Base-by-base conservation (phyloP, 2,888 invertebrate genomes). In the Ectobius pallidus region DNA sequence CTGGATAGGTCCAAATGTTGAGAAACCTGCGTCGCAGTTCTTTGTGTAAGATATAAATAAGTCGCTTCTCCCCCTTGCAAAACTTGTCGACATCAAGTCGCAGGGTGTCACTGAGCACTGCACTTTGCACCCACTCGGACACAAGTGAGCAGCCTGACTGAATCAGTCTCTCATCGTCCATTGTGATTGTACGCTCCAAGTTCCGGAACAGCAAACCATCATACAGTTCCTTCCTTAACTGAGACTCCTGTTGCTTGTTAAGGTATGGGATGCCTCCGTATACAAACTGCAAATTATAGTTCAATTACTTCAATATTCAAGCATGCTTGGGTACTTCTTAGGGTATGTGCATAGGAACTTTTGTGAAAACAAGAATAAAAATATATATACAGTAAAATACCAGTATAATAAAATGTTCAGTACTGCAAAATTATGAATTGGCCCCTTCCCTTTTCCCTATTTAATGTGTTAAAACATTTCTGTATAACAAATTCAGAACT, bases 191-290 rank as follows among this genome's bases (percentile, higher is more conserved):
- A 72, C 78, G 11, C 80, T 79, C 75, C 3, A 78, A 49, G n/a
- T 76, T 75, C 55, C 72, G 27, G 2, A 76, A 46, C 20, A 81
- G 73, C 77, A 81, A 79, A 20, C 82, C 80, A 16, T 84, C 78
- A 71, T 82, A 79, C 0, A 87, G 74, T 44, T 84, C 80, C 52
- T 82, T 74, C 2, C 78, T 75, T 0, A 88, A 78, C 63, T 80
- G 78, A 0, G 73, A 75, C 79, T 88, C 87, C 77, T 90, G 88
- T 2, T 77, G 78, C 78, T 85, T 85, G 79, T 89, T 90, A 25
- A 93, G 80, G 78, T 87, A 93, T 2, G 91, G 87, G 65, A 93
- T 84, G 6, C 92, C 92, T 77, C 88, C 84, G 80, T 90, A 89
- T 20, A 86, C 85, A 77, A 90, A 88, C 93, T 93, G 84, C 52